A percentile compares a stretch with the other conserved stretches of the same genome.
phyloP scores from a whole-genome alignment of 2,113 vertebrate species.

The Daboia siamensis region DNA sequence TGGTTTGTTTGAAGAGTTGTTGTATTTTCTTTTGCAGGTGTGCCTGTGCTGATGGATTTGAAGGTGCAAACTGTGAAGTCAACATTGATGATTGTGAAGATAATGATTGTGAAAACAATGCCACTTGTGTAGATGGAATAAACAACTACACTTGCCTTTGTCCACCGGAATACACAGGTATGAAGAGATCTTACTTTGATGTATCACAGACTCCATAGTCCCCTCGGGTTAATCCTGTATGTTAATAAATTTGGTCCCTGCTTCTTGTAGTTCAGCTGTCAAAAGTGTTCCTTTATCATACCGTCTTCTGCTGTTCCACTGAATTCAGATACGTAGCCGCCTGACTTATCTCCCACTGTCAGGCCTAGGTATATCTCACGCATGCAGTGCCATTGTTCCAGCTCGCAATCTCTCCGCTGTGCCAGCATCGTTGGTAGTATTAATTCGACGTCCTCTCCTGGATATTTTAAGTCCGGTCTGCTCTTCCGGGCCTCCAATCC shows the following conservation, averaged over 20 bases:
- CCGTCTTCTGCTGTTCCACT: background rate
- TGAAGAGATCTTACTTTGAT: conserved; percentile 12
- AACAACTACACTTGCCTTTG: conserved; percentile 99
- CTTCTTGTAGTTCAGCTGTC: background rate
- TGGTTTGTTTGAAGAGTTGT: background rate
- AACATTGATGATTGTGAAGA: conserved; percentile 99
- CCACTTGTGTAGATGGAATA: conserved; percentile 94
- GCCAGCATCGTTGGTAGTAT: too few species aligned
- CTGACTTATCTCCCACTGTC: too few species aligned
- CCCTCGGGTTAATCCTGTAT: background rate
- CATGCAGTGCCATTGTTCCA: too few species aligned
- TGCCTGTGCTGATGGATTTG: conserved; percentile 92
- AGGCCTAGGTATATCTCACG: too few species aligned
- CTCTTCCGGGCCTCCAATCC: too few species aligned
- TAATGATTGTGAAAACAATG: conserved; percentile 98
- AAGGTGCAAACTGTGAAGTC: conserved; percentile 90
- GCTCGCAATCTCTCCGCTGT: too few species aligned
- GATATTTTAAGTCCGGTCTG: too few species aligned
- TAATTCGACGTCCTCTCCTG: too few species aligned
- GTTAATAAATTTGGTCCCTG: background rate
- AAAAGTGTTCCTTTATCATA: background rate
- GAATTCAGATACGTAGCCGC: background rate
- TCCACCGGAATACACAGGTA: conserved; percentile 96
- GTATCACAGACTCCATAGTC: background rate
- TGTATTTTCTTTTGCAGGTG: conserved; percentile 75